Base-by-base conservation (phyloP, 2,113 vertebrate species). In the Tychaedon coryphoeus region DNA sequence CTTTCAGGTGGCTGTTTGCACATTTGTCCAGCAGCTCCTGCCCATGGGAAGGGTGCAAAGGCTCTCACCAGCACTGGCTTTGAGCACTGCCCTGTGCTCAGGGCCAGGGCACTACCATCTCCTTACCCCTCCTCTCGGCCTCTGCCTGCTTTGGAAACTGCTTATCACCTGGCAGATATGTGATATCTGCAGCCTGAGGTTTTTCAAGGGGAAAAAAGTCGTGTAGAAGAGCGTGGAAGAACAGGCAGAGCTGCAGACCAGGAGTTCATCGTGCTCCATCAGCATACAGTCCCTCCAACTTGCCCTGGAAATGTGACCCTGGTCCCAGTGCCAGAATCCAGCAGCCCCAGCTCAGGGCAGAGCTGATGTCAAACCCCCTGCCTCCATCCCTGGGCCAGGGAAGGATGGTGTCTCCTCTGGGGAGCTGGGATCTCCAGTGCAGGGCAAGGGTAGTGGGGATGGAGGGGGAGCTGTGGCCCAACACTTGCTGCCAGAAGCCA, bases 171-270 rank as follows among this genome's bases (percentile, higher is more conserved):
- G 38, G 31, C 54, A 78, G 40, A 47, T 14, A 9, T 1, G 16
- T 1, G 40, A 1, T 66, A 78, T 26, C 47, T 91, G 48, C 33
- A 62, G 36, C 33, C 47, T 7, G 61, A 77, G 33, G 65, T 24
- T 57, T 82, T 71, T 45, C 74, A 77, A 93, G 38, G 42, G 31
- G 7, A 36, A 58, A 58, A 74, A 56, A 42, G 10, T 34, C 29
- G n/a, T 0, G 0, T 1, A 14, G 47, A 34, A 79, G 61, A 42
- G 23, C 0, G 0, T 15, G 61, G 56, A 74, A 36, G 71, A 58
- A 58, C 4, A 2, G 60, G 29, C 4, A 7, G 19, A 60, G 51
- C 29, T 12, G 9, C 33, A 36, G 40, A 45, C 4, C 14, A 0
- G n/a, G 0, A 2, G 33, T 31, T 51, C 2, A 2, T 5, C 24